phyloP scores from a whole-genome alignment of 1,140 invertebrate species.

The Panagrolaimus sp. region DNA sequence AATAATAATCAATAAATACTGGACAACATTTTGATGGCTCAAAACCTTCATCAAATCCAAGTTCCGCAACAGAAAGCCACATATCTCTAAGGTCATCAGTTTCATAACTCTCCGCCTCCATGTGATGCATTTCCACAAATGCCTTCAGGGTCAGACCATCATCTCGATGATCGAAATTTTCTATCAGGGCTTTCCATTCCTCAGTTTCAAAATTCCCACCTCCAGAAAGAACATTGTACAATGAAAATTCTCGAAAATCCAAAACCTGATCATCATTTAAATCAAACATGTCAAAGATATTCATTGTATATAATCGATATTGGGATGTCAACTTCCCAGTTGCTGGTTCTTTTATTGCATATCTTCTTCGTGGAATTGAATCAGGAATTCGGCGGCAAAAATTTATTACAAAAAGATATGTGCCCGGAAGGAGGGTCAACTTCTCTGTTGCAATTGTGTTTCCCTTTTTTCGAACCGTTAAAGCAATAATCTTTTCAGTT shows the following conservation, averaged over 20 bases:
- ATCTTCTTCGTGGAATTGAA: neutral
- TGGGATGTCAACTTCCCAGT: neutral
- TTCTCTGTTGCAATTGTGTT: neutral
- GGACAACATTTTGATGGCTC: neutral
- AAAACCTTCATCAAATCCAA: slow-evolving; percentile 1
- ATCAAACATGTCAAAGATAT: slow-evolving; percentile 17
- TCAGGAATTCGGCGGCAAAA: neutral
- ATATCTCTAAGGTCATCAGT: neutral
- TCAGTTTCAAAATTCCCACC: neutral
- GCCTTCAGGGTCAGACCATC: neutral
- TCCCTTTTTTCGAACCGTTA: neutral
- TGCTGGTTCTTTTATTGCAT: neutral
- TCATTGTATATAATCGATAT: neutral
- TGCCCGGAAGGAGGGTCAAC: slow-evolving; percentile 3
- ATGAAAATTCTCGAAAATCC: neutral
- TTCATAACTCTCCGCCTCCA: slow-evolving; percentile 4
- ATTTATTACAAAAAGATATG: neutral
- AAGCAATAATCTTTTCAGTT: slow-evolving; percentile 2
- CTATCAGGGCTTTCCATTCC: neutral
- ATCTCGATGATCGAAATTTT: neutral
- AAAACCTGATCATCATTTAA: neutral
- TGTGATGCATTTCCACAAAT: slow-evolving; percentile 2
- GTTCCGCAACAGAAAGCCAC: neutral
- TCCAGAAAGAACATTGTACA: neutral
- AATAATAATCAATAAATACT: neutral